A percentile compares a stretch with the other conserved stretches of the same genome.
These are phyloP conservation scores for Gorsachius goisagi DNA, from an alignment of 2,113 vertebrate species.

Conservation along the genomic window DNA sequence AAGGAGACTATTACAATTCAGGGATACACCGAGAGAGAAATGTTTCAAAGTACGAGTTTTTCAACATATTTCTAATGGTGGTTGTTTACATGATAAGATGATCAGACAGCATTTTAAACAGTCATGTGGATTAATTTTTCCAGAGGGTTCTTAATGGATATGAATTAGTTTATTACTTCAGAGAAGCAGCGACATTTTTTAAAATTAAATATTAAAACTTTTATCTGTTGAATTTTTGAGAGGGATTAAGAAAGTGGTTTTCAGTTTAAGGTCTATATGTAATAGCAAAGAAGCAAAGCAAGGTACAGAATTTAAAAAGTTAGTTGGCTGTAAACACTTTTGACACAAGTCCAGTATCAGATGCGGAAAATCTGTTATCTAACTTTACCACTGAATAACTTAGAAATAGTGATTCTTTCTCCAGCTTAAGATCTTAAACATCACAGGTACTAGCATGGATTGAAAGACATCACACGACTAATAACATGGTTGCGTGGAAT, in stretches of 20 bases:
- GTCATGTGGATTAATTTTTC: not conserved
- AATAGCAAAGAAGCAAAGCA: not conserved
- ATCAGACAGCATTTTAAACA: not conserved
- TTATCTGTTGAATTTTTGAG: not conserved
- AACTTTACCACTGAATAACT: not conserved
- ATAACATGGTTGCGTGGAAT: not conserved
- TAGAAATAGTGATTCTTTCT: not conserved
- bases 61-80: not conserved
- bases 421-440: not conserved
- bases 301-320: not conserved
- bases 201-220: not conserved
- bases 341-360: not conserved
- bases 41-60: not conserved
- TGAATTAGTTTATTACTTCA: not conserved
- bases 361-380: not conserved
- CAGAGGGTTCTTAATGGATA: not conserved
- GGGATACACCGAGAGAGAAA: not conserved
- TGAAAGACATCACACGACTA: not conserved
- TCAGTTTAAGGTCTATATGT: not conserved
- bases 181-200: not conserved
- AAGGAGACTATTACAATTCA: not conserved
- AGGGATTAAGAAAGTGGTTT: not conserved
- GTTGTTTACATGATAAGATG: not conserved
- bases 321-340: not conserved
- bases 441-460: accelerated